These are phyloP conservation scores for Sebastes fasciatus DNA, from an alignment of 2,113 vertebrate genomes.

Conservation along the genomic window DNA sequence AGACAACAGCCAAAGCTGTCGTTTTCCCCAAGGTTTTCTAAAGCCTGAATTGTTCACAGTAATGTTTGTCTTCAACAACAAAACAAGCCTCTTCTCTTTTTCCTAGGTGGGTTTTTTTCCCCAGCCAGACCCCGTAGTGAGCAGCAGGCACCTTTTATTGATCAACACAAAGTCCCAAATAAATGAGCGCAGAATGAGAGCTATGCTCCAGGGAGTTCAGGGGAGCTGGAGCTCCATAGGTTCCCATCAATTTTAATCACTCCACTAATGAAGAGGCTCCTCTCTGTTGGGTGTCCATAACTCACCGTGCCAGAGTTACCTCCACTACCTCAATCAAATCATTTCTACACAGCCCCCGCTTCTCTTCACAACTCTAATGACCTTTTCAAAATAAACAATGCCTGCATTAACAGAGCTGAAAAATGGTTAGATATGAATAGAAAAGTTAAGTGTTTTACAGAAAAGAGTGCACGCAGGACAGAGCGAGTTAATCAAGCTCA, in stretches of 20 bases:
- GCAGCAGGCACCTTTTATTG: constrained; percentile 87
- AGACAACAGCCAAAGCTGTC: constrained; percentile 64
- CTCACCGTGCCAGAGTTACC: constrained; percentile 83
- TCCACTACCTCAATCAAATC: constrained; percentile 84
- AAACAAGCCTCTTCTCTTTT: constrained; percentile 75
- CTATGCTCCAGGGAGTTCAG: constrained; percentile 85
- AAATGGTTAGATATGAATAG: constrained; percentile 77
- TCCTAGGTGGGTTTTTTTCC: constrained; percentile 55
- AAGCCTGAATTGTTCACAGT: constrained; percentile 71
- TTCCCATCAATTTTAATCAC: constrained; percentile 89
- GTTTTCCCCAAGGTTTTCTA: constrained; percentile 75
- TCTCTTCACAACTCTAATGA: constrained; percentile 81
- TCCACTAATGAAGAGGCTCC: constrained; percentile 88
- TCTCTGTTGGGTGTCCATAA: constrained; percentile 88
- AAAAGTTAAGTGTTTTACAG: constrained; percentile 70
- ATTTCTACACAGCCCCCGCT: constrained; percentile 75
- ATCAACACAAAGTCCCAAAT: constrained; percentile 89
- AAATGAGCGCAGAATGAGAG: constrained; percentile 87
- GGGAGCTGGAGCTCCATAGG: constrained; percentile 80
- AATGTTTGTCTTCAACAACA: constrained; percentile 80
- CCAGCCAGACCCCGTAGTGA: constrained; percentile 83
- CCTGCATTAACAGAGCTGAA: constrained; percentile 75
- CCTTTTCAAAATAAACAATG: constrained; percentile 86
- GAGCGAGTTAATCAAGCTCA: constrained; percentile 65
- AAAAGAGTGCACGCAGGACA: constrained; percentile 28